Percentiles rank a stretch among this genome's conserved stretches.
Conservation (phyloP, 2,888 invertebrate genomes). For the Dynastes tityus region DNA sequence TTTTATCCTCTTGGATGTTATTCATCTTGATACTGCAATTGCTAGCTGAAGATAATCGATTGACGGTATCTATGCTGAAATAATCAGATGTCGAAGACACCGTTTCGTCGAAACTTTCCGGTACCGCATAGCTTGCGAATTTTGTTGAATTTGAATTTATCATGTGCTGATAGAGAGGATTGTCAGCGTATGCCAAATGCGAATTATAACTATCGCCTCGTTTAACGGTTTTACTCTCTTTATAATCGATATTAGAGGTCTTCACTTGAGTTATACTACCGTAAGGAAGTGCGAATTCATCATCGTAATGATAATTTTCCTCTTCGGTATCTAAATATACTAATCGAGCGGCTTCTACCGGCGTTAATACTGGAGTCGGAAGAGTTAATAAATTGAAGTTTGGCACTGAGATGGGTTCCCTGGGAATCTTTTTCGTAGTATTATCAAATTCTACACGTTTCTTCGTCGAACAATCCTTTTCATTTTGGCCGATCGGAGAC, state of each 20-base stretch:
- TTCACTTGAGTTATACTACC: constrained; percentile 58
- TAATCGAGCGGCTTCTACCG: constrained; percentile 79
- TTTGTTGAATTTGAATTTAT: constrained; percentile 76
- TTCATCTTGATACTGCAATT: constrained; percentile 70
- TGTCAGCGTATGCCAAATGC: constrained; percentile 71
- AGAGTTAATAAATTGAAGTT: constrained; percentile 78
- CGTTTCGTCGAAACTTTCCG: constrained; percentile 73
- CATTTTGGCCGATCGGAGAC: constrained; percentile 65
- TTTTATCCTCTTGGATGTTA: constrained; percentile 65
- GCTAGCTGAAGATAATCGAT: constrained; percentile 73
- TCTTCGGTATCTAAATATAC: constrained; percentile 83
- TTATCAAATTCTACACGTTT: constrained; percentile 68
- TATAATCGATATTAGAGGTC: constrained; percentile 54
- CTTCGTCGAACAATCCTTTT: constrained; percentile 54
- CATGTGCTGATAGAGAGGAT: constrained; percentile 73
- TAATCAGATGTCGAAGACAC: constrained; percentile 83
- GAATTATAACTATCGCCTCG: constrained; percentile 74
- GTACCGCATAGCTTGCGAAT: constrained; percentile 73
- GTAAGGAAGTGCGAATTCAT: constrained; percentile 58
- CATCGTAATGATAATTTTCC: constrained; percentile 67
- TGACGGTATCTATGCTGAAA: constrained; percentile 81
- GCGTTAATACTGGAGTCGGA: constrained; percentile 79
- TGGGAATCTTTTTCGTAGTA: constrained; percentile 71
- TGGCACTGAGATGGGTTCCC: constrained; percentile 83
- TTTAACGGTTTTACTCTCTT: constrained; percentile 61